Percentiles rank a stretch among this genome's conserved stretches.
phyloP scores from a whole-genome alignment of 1,140 invertebrate species.

The Drosophila fuyamai region DNA sequence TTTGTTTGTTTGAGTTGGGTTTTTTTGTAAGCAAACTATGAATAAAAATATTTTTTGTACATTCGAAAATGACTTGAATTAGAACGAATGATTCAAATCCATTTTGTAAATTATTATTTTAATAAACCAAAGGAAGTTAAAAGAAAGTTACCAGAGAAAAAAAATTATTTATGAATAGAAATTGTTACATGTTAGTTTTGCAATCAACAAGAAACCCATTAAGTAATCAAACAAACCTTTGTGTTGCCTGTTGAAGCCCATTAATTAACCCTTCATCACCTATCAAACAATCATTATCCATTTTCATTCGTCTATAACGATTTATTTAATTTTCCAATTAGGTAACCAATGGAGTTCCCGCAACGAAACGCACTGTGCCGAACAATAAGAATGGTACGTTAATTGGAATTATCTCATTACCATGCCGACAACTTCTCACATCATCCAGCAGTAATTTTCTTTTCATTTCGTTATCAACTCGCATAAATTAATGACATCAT shows the following conservation, averaged over 20 bases:
- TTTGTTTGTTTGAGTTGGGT: too few species aligned
- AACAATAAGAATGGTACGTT: conserved; percentile 9
- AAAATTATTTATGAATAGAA: too few species aligned
- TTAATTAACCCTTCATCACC: not conserved
- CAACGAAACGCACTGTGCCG: conserved; percentile 10
- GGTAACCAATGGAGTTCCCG: not conserved
- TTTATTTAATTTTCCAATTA: conserved; percentile 7
- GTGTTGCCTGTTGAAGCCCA: too few species aligned
- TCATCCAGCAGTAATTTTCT: not conserved
- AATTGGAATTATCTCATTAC: conserved; percentile 43
- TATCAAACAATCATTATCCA: not conserved
- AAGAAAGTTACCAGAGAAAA: too few species aligned
- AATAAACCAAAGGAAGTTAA: not conserved
- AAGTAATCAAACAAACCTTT: not conserved
- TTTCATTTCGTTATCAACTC: conserved; percentile 20
- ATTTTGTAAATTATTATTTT: too few species aligned
- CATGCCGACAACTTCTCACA: conserved; percentile 9
- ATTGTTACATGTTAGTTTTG: too few species aligned
- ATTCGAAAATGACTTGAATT: too few species aligned
- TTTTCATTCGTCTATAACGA: not conserved
- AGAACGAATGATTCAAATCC: not conserved
- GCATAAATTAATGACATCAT: conserved; percentile 44
- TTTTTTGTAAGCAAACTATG: too few species aligned
- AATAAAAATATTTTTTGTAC: too few species aligned
- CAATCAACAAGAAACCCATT: too few species aligned